Evolutionary conservation across 2,797 vertebrate genomes (phyloP), one percentile per base, ranked within the genome.

Genomic region (Chromobotia macracanthus): DNA sequence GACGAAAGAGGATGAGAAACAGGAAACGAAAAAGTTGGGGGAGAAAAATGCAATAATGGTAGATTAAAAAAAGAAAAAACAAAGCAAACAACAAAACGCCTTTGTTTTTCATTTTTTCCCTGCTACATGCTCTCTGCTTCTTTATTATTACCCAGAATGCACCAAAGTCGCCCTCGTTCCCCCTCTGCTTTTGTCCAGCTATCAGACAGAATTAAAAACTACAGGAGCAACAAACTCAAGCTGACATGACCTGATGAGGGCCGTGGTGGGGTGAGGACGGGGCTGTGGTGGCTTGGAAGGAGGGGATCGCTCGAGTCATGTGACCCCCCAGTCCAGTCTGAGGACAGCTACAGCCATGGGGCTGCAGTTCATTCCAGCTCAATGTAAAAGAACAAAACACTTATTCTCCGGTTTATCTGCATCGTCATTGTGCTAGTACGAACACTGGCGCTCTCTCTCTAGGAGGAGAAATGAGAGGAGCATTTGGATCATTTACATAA

Each of bases 211-310:
- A 94, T 92, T 92, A 94, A 91, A 89, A 91, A 90, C 91, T 87
- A 88, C 92, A 93, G 90, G 88, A 95, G 92, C 92, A 95, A 95
- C 93, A 75, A 75, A 88, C 92, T 89, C 94, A 81, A 82, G 92
- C 91, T 94, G 95, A 96, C 92, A 95, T 95, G 95, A 96, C 91
- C 94, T 95, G 95, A 96, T 95, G 95, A 95, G 94, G 92, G 86
- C 86, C 88, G 69, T 31, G 2, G 80, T 86, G 89, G 88, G 86
- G 87, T 81, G 85, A 86, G 80, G 0, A 84, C 21, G 68, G 61
- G 78, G 76, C 35, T 51, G 3, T 44, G 48, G 46, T 70, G 18
- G 64, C 48, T 51, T 35, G 35, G 31, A 68, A 48, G 9, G n/a
- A n/a, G n/a, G n/a, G n/a, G n/a, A 23, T 64, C 50, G 31, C 19